phyloP scores from a whole-genome alignment of 92 coral and sea anemone species.

The Actinostola sp. region DNA sequence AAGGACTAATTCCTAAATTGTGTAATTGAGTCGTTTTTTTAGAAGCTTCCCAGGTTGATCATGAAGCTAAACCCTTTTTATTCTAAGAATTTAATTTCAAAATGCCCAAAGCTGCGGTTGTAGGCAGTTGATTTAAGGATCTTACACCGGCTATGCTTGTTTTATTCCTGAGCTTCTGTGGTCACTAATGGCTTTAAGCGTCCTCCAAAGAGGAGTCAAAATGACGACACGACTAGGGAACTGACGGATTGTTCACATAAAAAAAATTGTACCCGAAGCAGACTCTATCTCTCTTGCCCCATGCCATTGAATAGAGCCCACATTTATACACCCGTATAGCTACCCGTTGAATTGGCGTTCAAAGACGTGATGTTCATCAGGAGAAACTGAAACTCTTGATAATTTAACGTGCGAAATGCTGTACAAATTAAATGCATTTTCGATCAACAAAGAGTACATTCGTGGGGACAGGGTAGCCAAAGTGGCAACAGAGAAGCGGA shows the following conservation, averaged over 20 bases:
- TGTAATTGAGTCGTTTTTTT: slow-evolving; percentile 16
- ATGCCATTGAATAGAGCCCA: background rate
- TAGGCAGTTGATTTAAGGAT: slow-evolving; percentile 39
- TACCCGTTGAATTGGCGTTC: background rate
- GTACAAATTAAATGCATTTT: slow-evolving; percentile 20
- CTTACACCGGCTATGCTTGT: slow-evolving; percentile 31
- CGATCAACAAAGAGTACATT: slow-evolving; percentile 33
- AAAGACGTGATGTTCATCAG: background rate
- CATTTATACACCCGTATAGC: background rate
- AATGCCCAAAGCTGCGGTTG: slow-evolving; percentile 20
- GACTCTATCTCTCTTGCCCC: slow-evolving; percentile 6
- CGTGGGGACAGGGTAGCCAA: slow-evolving; percentile 25
- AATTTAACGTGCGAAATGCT: slow-evolving; percentile 6
- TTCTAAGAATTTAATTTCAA: slow-evolving; percentile 13
- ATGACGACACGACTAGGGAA: slow-evolving; percentile 23
- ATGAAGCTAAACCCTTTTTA: slow-evolving; percentile 23
- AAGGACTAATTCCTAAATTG: slow-evolving; percentile 21
- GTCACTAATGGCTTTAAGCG: slow-evolving; percentile 45
- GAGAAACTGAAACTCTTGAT: background rate
- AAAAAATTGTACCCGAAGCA: slow-evolving; percentile 21
- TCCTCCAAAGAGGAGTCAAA: slow-evolving; percentile 41
- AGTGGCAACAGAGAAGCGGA: slow-evolving; percentile 40
- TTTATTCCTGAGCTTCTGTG: slow-evolving; percentile 28
- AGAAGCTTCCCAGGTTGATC: slow-evolving; percentile 18
- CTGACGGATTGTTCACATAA: background rate